Base-by-base conservation (phyloP, 2,888 invertebrate species). In the Anoplius nigerrimus region DNA sequence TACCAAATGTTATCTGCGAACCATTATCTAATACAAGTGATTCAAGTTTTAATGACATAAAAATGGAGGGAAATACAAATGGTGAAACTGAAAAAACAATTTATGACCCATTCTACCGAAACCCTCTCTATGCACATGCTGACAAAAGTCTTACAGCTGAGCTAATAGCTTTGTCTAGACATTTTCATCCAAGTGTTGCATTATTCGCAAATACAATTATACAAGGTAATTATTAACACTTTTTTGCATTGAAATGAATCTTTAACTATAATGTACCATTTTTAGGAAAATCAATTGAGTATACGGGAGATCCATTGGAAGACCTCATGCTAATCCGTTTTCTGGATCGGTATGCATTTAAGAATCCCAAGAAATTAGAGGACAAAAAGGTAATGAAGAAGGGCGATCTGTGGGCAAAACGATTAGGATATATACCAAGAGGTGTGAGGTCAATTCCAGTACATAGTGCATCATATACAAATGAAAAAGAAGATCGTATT, bases 271-370 rank as follows among this genome's bases (percentile, higher is more conserved):
- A 34, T 11, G 18, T 65, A 57, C 73, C 45, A 22, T 64, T 66
- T 72, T 2, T 48, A 94, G 94, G 92, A 24, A 91, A 94, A 89
- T 89, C 91, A 62, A 93, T 98, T 61, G 92, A 92, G 43, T 99
- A 99, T 89, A 92, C 93, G 66, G 98, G 99, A 0, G 98, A 99
- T 89, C 98, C 99, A 0, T 89, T 99, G 2, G 93, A 95, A 81
- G 99, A 99, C 89, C 97, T 98, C 87, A 94, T 95, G 0, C 90
- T 97, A 43, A 94, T 97, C 57, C 91, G 96, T 57, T 99, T 99
- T 89, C 90, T 99, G 54, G 98, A 99, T 84, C 92, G 98, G 52
- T 99, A 98, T 88, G 97, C 97, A 11, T 98, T 97, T 88, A 96
- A 97, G 86, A 99, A 99, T 90, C 96, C 96, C 0, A 96, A 95